Conservation (phyloP, 2,797 vertebrate genomes). For the Poliocrania exsul region DNA sequence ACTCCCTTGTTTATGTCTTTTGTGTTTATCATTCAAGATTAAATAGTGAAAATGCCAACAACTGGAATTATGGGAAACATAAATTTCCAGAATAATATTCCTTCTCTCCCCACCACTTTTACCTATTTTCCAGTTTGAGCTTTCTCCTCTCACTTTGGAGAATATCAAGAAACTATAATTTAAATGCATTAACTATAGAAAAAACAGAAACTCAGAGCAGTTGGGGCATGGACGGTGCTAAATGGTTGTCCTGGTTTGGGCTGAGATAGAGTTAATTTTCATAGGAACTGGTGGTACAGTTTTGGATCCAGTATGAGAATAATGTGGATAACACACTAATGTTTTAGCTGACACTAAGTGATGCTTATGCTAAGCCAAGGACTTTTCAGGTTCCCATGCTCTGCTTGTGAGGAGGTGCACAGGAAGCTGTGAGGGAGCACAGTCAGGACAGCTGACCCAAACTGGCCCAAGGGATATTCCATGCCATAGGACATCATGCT, state of each 20-base stretch:
- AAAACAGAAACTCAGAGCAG: neutral
- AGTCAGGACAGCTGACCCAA: neutral
- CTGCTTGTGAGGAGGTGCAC: neutral
- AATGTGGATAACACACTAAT: neutral
- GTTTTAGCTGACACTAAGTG: neutral
- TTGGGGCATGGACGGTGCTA: neutral
- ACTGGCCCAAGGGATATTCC: neutral
- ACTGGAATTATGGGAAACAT: neutral
- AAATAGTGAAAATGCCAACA: neutral
- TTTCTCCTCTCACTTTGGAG: neutral
- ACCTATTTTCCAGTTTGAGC: neutral
- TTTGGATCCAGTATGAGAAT: neutral
- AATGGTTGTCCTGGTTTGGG: neutral
- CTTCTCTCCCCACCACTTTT: neutral
- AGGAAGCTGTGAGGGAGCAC: neutral
- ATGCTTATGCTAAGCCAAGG: neutral
- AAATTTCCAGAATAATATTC: neutral
- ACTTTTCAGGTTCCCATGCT: neutral
- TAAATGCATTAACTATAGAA: neutral
- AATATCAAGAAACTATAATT: neutral
- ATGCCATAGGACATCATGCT: neutral
- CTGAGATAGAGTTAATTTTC: neutral
- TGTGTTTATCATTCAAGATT: neutral
- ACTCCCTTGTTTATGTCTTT: neutral
- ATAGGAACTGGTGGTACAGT: neutral